Percentiles rank a stretch among this genome's conserved stretches.
These are phyloP conservation scores for Tupiocoris notatus DNA, from an alignment of 2,888 invertebrate species.

Conservation along the genomic window DNA sequence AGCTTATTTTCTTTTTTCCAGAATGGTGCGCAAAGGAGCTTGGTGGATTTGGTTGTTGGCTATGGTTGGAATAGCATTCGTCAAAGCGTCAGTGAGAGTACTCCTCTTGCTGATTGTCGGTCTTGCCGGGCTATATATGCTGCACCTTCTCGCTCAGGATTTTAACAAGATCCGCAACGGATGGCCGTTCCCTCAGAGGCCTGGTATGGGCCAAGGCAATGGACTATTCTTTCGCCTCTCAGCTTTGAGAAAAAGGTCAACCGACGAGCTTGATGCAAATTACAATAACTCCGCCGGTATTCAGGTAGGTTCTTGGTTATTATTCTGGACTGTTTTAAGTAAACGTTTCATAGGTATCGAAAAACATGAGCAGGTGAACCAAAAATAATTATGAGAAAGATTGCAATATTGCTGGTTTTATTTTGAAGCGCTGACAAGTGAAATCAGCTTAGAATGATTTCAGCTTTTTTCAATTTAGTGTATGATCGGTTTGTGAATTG, in stretches of 20 bases:
- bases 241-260: slow-evolving; percentile 49
- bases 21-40: slow-evolving; percentile 18
- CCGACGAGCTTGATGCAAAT: slow-evolving; percentile 42
- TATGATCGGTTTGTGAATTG: too few relatives aligned
- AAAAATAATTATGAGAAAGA: too few relatives aligned
- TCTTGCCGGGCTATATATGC: slow-evolving; percentile 56
- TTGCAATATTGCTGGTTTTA: too few relatives aligned
- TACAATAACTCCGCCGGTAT: not conserved
- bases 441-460: too few relatives aligned
- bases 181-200: slow-evolving; percentile 50
- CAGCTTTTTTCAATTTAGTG: too few relatives aligned
- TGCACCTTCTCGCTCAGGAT: slow-evolving; percentile 56
- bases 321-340: too few relatives aligned
- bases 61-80: slow-evolving; percentile 27
- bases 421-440: too few relatives aligned
- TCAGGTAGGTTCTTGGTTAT: slow-evolving; percentile 12
- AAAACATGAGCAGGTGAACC: too few relatives aligned
- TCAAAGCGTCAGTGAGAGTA: slow-evolving; percentile 53
- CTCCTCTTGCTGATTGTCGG: slow-evolving; percentile 55
- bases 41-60: slow-evolving; percentile 33
- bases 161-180: slow-evolving; percentile 53
- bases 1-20: not conserved
- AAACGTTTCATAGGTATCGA: too few relatives aligned
- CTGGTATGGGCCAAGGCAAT: slow-evolving; percentile 33
- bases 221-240: slow-evolving; percentile 38